Percentiles rank a stretch among this genome's conserved stretches.
phyloP scores from a whole-genome alignment of 2,888 invertebrate species.

The Cerastoderma edule region DNA sequence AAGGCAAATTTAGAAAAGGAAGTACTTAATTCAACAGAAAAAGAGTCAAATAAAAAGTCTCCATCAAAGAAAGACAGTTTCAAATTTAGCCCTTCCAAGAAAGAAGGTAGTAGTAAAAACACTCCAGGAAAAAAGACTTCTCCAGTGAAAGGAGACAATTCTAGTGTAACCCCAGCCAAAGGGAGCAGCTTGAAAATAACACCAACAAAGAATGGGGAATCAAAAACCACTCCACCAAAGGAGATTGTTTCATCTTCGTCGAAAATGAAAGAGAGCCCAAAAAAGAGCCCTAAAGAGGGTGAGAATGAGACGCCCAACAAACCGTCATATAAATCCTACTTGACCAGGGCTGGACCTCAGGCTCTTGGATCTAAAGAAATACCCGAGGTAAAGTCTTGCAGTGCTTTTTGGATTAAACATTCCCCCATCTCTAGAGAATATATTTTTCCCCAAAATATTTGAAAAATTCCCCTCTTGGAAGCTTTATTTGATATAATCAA shows the following conservation, averaged over 20 bases:
- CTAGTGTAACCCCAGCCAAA: constrained; percentile 39
- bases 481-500: too few relatives aligned
- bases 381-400: constrained; percentile 88
- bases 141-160: constrained; percentile 29
- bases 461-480: too few relatives aligned
- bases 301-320: constrained; percentile 48
- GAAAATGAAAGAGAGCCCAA: constrained; percentile 2
- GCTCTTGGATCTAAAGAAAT: constrained; percentile 93
- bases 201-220: not conserved
- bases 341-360: constrained; percentile 89
- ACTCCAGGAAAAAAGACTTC: constrained; percentile 36
- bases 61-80: constrained; percentile 28
- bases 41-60: constrained; percentile 2
- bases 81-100: constrained; percentile 10
- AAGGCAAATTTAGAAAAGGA: too few relatives aligned
- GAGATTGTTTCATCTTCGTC: constrained; percentile 11
- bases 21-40: too few relatives aligned
- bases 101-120: constrained; percentile 36
- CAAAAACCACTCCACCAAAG: constrained; percentile 44
- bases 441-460: too few relatives aligned
- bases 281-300: constrained; percentile 6
- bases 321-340: constrained; percentile 90
- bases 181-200: not conserved
- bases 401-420: too few relatives aligned
- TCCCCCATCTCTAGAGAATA: too few relatives aligned